Conservation (phyloP, 1,140 invertebrate species). For the Danaus plexippus region DNA sequence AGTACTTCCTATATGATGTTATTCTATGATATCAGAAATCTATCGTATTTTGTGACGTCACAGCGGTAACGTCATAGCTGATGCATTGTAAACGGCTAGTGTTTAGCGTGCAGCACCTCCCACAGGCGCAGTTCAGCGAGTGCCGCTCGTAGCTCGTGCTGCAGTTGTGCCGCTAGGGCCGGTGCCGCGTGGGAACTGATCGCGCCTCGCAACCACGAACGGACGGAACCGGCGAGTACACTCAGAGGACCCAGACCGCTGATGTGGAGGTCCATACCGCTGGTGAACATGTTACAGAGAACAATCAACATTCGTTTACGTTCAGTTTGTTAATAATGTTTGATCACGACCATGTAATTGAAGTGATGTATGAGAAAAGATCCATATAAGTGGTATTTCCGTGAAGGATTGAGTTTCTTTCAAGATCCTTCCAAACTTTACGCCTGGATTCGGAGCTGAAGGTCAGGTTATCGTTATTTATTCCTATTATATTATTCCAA, state of each 20-base stretch:
- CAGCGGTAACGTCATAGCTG: no score
- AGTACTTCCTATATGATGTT: not conserved
- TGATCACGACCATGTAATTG: no score
- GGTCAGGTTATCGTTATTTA: no score
- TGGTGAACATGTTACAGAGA: slow-evolving; percentile 7
- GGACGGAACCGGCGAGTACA: slow-evolving; percentile 33
- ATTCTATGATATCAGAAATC: not conserved
- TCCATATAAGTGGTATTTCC: no score
- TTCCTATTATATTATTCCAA: no score
- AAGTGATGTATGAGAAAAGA: no score
- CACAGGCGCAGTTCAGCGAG: slow-evolving; percentile 41
- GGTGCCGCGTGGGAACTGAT: slow-evolving; percentile 36
- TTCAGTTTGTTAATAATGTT: no score
- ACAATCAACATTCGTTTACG: no score
- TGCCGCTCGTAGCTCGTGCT: slow-evolving; percentile 37
- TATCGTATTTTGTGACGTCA: no score
- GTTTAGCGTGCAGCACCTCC: slow-evolving; percentile 33
- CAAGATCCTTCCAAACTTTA: no score
- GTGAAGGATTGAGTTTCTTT: no score
- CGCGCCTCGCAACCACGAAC: slow-evolving; percentile 43
- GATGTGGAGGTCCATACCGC: slow-evolving; percentile 48
- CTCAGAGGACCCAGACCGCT: slow-evolving; percentile 51
- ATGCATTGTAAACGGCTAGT: not conserved
- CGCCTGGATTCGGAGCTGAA: no score
- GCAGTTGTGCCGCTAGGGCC: slow-evolving; percentile 36